Percentiles rank a stretch among this genome's conserved stretches.
phyloP scores from a whole-genome alignment of 2,113 vertebrate species.

The Stigmatopora nigra region DNA sequence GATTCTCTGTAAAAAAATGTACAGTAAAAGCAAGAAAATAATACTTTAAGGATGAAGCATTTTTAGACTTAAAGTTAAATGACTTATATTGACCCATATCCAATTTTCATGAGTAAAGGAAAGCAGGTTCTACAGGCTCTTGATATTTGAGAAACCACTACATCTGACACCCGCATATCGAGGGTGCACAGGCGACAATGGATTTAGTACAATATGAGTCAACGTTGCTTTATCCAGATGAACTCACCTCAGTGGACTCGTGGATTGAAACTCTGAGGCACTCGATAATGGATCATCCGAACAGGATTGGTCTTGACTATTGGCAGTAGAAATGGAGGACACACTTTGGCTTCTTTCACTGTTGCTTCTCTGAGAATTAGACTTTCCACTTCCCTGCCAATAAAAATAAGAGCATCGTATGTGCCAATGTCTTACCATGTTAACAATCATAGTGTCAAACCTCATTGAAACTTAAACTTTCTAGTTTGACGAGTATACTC shows the following conservation, averaged over 20 bases:
- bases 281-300: slow-evolving; percentile 39
- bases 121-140: too few species aligned
- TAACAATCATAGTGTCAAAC: background rate
- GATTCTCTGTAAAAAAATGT: too few species aligned
- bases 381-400: slow-evolving; percentile 79
- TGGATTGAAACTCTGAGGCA: slow-evolving; percentile 40
- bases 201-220: background rate
- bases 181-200: background rate
- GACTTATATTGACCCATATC: too few species aligned
- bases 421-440: background rate
- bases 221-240: background rate
- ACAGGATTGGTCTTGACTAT: slow-evolving; percentile 45
- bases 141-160: background rate
- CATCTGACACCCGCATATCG: background rate
- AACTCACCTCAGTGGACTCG: slow-evolving; percentile 61
- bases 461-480: background rate
- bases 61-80: too few species aligned
- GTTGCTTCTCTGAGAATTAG: slow-evolving; percentile 70
- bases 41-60: too few species aligned
- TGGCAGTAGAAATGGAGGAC: slow-evolving; percentile 62
- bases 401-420: slow-evolving; percentile 8
- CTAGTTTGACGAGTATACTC: background rate
- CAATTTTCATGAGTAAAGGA: too few species aligned
- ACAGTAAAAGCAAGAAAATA: too few species aligned
- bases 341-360: slow-evolving; percentile 64